Percentiles rank a stretch among this genome's conserved stretches.
Evolutionary conservation across 2,113 vertebrate genomes (phyloP).

Genomic region (Electrona antarctica): DNA sequence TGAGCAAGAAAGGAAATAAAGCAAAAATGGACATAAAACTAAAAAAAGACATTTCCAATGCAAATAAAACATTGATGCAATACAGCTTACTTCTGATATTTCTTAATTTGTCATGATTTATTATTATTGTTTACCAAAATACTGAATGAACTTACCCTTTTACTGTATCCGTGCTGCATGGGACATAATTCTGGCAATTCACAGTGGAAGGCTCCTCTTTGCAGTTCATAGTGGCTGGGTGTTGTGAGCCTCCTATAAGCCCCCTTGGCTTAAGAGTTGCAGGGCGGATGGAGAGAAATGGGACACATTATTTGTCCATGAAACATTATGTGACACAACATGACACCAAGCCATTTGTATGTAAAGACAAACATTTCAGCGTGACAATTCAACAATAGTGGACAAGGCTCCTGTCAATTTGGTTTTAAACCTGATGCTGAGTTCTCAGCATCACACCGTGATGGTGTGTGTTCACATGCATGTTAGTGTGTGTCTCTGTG

Average conservation of each 20-base stretch:
- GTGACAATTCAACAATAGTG: conserved; percentile 67
- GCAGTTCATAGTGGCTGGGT: conserved; percentile 39
- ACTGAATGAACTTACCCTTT: conserved; percentile 39
- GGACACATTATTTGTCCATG: conserved; percentile 72
- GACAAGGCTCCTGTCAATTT: conserved; percentile 71
- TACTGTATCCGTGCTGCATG: conserved; percentile 29
- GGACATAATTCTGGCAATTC: conserved; percentile 67
- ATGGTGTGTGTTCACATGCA: conserved; percentile 2
- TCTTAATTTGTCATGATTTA: no score
- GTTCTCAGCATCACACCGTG: conserved; percentile 48
- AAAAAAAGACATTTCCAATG: no score
- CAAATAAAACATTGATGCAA: no score
- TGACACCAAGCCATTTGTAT: conserved; percentile 69
- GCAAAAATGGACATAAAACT: no score
- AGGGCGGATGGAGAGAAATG: conserved; percentile 66
- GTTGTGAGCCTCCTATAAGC: conserved; percentile 47
- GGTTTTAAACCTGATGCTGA: conserved; percentile 61
- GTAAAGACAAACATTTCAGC: conserved; percentile 76
- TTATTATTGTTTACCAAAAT: conserved; percentile 7
- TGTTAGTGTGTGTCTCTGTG: conserved; percentile 20
- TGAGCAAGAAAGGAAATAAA: no score
- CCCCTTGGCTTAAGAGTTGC: conserved; percentile 57
- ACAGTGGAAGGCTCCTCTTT: conserved; percentile 43
- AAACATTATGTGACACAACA: conserved; percentile 76
- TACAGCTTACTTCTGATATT: no score